Conservation (phyloP, 2,797 vertebrate genomes). For the Muscicapa striata region DNA sequence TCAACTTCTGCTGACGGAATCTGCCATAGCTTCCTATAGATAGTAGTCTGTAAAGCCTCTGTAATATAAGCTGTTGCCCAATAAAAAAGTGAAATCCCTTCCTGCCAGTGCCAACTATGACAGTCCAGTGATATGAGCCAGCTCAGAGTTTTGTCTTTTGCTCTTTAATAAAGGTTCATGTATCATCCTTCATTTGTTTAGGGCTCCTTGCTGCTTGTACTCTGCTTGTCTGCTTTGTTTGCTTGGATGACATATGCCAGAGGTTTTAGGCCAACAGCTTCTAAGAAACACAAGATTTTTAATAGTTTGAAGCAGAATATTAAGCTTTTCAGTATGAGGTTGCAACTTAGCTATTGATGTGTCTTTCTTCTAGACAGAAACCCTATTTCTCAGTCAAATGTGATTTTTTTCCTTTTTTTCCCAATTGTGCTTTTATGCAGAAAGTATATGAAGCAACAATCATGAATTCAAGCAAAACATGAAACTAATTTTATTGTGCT, state of each 20-base stretch:
- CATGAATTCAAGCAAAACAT: neutral
- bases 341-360: neutral
- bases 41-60: slow-evolving; percentile 19
- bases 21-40: slow-evolving; percentile 35
- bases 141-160: neutral
- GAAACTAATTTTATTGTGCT: neutral
- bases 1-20: neutral
- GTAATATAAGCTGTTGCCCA: slow-evolving; percentile 5
- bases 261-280: neutral
- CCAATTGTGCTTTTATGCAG: neutral
- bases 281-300: neutral
- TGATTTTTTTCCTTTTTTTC: fast-evolving
- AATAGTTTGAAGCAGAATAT: neutral
- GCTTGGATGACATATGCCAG: neutral
- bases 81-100: slow-evolving; percentile 22
- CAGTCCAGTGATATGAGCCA: neutral
- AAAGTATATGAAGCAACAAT: neutral
- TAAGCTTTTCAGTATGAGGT: neutral
- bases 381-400: neutral
- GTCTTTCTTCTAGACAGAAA: neutral
- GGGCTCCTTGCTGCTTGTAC: neutral
- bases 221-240: neutral
- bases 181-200: neutral
- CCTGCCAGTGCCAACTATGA: neutral
- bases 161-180: neutral